Conservation (phyloP, 1,140 invertebrate genomes). For the Leptinotarsa undecemlineata region DNA sequence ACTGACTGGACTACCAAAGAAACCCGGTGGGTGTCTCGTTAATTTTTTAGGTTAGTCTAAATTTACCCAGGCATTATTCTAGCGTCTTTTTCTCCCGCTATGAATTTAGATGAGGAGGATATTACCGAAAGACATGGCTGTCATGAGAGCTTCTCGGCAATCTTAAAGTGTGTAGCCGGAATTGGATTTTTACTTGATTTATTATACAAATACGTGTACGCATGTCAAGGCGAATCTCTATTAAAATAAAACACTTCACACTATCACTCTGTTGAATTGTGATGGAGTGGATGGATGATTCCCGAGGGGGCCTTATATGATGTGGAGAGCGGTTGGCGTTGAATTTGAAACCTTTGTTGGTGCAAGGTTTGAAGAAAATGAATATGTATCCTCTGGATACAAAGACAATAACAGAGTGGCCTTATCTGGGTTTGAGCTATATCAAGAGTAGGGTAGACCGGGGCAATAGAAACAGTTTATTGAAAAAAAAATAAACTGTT, state of each 20-base stretch:
- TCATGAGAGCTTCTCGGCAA: slow-evolving; percentile 31
- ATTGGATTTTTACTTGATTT: slow-evolving; percentile 41
- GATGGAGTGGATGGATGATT: not conserved
- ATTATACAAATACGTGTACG: slow-evolving; percentile 39
- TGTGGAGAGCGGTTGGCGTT: no score
- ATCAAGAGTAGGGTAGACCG: no score
- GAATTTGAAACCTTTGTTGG: no score
- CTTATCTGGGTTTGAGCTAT: no score
- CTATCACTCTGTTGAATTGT: slow-evolving; percentile 18
- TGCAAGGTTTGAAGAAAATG: no score
- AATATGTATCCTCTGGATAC: no score
- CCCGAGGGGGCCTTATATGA: not conserved
- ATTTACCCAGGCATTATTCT: slow-evolving; percentile 27
- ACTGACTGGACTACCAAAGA: no score
- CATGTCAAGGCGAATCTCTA: slow-evolving; percentile 27
- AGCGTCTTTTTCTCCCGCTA: slow-evolving; percentile 30
- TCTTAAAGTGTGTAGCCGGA: slow-evolving; percentile 35
- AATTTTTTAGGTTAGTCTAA: slow-evolving; percentile 30
- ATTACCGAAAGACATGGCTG: slow-evolving; percentile 37
- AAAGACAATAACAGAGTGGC: no score
- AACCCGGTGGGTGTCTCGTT: not conserved
- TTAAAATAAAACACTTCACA: slow-evolving; percentile 28
- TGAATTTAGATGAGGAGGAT: slow-evolving; percentile 37
- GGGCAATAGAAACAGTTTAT: no score
- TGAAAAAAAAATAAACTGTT: no score